Evolutionary conservation across 2,113 vertebrate species (phyloP).

Genomic region (Tragulus kanchil): DNA sequence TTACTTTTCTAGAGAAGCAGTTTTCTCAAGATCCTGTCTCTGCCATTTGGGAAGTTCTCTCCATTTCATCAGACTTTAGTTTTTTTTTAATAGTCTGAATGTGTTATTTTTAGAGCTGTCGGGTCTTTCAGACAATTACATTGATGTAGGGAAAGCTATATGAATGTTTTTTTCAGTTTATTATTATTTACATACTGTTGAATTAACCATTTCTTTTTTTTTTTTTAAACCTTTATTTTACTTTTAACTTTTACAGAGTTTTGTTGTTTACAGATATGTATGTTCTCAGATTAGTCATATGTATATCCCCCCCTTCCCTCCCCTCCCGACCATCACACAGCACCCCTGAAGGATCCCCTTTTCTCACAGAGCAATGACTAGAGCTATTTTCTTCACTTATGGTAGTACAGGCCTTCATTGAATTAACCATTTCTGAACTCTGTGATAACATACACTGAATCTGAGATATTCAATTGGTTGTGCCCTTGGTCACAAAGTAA

Average conservation of each 20-base stretch:
- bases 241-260: too few relatives aligned
- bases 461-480: neutral
- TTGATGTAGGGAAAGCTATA: neutral
- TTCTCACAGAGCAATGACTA: too few relatives aligned
- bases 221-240: too few relatives aligned
- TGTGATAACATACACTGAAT: neutral
- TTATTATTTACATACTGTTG: neutral
- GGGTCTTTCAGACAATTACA: neutral
- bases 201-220: neutral
- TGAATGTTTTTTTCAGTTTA: neutral
- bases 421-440: neutral
- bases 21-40: neutral
- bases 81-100: neutral
- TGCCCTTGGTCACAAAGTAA: neutral
- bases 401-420: too few relatives aligned
- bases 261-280: too few relatives aligned
- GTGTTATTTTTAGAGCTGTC: neutral
- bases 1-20: neutral
- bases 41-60: neutral
- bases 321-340: too few relatives aligned
- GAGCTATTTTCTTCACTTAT: too few relatives aligned
- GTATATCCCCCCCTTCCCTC: too few relatives aligned
- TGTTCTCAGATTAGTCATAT: too few relatives aligned
- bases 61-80: neutral
- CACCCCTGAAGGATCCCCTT: too few relatives aligned